These are phyloP conservation scores for Acleris laterana DNA, from an alignment of 2,888 invertebrate genomes.

Conservation along the genomic window DNA sequence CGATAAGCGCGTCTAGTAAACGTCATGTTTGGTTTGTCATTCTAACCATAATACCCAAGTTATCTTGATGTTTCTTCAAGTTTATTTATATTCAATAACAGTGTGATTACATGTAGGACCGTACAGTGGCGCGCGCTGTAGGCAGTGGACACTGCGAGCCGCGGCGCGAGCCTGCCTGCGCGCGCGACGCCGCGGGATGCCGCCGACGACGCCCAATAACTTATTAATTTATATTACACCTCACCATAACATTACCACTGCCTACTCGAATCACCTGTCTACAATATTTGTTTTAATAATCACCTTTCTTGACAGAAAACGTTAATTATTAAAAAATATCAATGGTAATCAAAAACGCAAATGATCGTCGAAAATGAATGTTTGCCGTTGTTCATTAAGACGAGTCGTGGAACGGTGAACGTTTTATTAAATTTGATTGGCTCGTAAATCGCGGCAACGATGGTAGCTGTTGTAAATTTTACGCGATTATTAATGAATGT, in stretches of 20 bases:
- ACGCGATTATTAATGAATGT: constrained; percentile 54
- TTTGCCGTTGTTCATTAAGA: constrained; percentile 71
- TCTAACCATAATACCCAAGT: constrained; percentile 6
- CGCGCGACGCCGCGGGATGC: constrained; percentile 64
- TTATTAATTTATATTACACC: constrained; percentile 81
- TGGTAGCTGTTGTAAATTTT: constrained; percentile 54
- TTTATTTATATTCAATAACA: constrained; percentile 9
- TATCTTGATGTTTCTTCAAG: constrained; percentile 2
- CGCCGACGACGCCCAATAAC: constrained; percentile 65
- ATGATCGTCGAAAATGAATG: constrained; percentile 67
- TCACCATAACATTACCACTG: constrained; percentile 66
- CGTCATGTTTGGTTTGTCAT: constrained; percentile 13
- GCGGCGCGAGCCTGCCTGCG: constrained; percentile 39
- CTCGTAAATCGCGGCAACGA: constrained; percentile 51
- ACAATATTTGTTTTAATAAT: constrained; percentile 77
- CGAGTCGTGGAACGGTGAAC: constrained; percentile 58
- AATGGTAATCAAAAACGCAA: constrained; percentile 79
- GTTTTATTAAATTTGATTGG: constrained; percentile 75
- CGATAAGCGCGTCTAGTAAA: constrained; percentile 8
- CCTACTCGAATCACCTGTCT: constrained; percentile 77
- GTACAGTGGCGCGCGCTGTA: constrained; percentile 12
- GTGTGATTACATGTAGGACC: background rate
- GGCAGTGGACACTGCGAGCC: constrained; percentile 13
- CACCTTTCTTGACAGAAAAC: constrained; percentile 66
- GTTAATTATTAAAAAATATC: constrained; percentile 81